Evolutionary conservation across 2,113 vertebrate genomes (phyloP).

Genomic region (Malaclemys terrapin): DNA sequence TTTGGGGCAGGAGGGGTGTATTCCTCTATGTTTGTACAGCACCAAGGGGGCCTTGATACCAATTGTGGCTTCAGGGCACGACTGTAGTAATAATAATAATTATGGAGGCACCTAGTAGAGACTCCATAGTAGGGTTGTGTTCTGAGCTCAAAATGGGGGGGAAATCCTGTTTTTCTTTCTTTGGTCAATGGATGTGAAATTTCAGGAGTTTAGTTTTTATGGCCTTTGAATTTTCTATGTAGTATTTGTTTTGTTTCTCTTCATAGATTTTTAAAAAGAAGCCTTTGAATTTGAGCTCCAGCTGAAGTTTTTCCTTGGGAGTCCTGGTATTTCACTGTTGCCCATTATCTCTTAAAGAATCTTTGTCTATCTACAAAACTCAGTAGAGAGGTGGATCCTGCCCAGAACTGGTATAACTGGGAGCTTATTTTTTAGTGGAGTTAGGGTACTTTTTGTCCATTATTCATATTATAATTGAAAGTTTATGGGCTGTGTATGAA

Average conservation of each 20-base stretch:
- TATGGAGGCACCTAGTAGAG: too few relatives aligned
- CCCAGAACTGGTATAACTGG: background rate
- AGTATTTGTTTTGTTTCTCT: background rate
- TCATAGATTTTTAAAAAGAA: background rate
- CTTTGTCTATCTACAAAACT: background rate
- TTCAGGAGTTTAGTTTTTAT: slow-evolving; percentile 26
- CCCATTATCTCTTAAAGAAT: background rate
- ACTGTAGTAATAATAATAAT: too few relatives aligned
- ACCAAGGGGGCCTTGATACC: too few relatives aligned
- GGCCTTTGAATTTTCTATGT: background rate
- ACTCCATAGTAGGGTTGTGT: too few relatives aligned
- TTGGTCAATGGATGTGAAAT: background rate
- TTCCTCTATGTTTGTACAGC: too few relatives aligned
- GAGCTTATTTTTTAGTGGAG: background rate
- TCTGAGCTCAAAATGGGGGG: too few relatives aligned
- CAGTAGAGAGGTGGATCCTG: background rate
- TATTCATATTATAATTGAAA: too few relatives aligned
- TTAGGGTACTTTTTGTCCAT: too few relatives aligned
- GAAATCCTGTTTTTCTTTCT: slow-evolving; percentile 14
- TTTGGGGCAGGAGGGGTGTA: too few relatives aligned
- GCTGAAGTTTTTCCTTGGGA: background rate
- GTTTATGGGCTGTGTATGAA: too few relatives aligned
- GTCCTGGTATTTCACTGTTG: background rate
- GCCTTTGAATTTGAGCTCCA: background rate
- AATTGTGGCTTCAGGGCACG: too few relatives aligned